Conservation (phyloP, 2,888 invertebrate genomes). For the Ypsolopha sequella region DNA sequence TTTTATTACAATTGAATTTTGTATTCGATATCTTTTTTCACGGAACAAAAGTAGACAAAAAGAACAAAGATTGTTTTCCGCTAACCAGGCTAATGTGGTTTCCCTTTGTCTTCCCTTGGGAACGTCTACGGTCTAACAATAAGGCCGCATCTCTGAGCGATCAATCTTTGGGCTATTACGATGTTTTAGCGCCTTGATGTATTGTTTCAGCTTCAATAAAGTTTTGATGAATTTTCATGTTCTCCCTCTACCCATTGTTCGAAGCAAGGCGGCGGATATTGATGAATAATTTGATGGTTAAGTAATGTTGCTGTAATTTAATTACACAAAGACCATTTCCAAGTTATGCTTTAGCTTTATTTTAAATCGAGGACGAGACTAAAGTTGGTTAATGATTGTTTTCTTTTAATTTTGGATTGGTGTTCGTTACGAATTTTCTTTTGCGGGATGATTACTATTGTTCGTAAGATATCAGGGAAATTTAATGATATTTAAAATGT, state of each 20-base stretch:
- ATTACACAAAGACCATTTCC: slow-evolving; percentile 1
- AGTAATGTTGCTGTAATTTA: slow-evolving; percentile 20
- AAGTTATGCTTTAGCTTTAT: background rate
- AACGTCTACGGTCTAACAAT: slow-evolving; percentile 25
- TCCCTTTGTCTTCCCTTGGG: background rate
- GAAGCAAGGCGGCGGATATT: slow-evolving; percentile 53
- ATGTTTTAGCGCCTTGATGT: slow-evolving; percentile 68
- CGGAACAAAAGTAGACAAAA: too few species aligned
- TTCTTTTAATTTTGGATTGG: too few species aligned
- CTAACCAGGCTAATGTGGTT: background rate
- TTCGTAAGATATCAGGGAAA: too few species aligned
- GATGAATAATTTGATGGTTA: slow-evolving; percentile 59
- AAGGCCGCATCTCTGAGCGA: slow-evolving; percentile 40
- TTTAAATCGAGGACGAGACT: too few species aligned
- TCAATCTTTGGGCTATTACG: slow-evolving; percentile 66
- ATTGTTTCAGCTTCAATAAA: slow-evolving; percentile 69
- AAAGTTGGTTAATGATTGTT: too few species aligned
- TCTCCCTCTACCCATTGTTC: slow-evolving; percentile 50
- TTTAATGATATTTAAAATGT: too few species aligned
- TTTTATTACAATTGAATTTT: too few species aligned
- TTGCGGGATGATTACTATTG: too few species aligned
- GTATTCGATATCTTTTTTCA: too few species aligned
- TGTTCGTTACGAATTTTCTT: too few species aligned
- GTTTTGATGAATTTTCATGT: slow-evolving; percentile 68
- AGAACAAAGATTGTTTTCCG: too few species aligned